Evolutionary conservation across 2,113 vertebrate genomes (phyloP).

Genomic region (Electrona antarctica): DNA sequence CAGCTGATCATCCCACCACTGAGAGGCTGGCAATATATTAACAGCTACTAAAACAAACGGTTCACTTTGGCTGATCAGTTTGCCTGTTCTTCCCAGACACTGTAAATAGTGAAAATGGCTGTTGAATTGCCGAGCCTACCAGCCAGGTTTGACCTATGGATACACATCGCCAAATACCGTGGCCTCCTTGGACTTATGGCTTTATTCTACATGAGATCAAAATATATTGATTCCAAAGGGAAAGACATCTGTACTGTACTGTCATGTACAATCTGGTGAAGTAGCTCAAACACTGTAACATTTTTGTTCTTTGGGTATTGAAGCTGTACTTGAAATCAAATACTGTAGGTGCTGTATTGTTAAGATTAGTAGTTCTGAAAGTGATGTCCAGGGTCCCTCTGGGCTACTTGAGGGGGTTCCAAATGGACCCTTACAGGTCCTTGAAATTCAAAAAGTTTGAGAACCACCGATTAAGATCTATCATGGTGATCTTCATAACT

Average conservation of each 20-base stretch:
- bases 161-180: too few species aligned
- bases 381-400: too few species aligned
- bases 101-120: constrained; percentile 6
- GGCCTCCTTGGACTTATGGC: too few species aligned
- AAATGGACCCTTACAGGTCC: neutral
- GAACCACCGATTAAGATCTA: too few species aligned
- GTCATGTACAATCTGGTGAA: constrained; percentile 1
- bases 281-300: neutral
- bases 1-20: constrained; percentile 36
- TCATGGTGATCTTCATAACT: too few species aligned
- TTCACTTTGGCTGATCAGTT: constrained; percentile 36
- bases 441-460: neutral
- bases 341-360: neutral
- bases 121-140: too few species aligned
- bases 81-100: constrained; percentile 23
- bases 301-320: constrained; percentile 1
- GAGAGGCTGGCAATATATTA: constrained; percentile 33
- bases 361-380: neutral
- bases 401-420: too few species aligned
- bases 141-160: too few species aligned
- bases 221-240: too few species aligned
- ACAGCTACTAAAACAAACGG: constrained; percentile 25
- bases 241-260: constrained; percentile 26
- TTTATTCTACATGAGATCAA: too few species aligned
- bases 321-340: constrained; percentile 14